phyloP scores from a whole-genome alignment of 1,140 invertebrate species.

The Micrasema longulum region DNA sequence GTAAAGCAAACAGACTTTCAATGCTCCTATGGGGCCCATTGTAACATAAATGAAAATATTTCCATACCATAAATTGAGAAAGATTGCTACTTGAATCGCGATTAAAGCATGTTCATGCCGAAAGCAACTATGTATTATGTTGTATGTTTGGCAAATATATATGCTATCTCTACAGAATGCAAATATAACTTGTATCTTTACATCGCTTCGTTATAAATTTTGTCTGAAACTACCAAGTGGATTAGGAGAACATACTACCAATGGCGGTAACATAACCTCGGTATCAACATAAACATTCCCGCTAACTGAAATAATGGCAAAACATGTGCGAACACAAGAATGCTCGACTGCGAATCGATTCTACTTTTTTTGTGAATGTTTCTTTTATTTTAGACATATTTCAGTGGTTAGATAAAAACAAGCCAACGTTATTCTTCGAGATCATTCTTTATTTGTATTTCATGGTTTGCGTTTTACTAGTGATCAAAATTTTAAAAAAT shows the following conservation, averaged over 20 bases:
- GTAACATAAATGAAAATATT: neutral
- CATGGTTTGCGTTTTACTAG: no score
- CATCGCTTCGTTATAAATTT: conserved; percentile 28
- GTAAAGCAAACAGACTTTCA: conserved; percentile 11
- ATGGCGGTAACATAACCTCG: neutral
- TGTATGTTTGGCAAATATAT: conserved; percentile 5
- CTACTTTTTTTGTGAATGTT: conserved; percentile 1
- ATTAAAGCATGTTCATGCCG: conserved; percentile 21
- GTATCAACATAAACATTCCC: conserved; percentile 27
- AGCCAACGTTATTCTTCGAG: no score
- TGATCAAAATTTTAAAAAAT: no score
- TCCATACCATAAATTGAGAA: no score
- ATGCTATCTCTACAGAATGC: conserved; percentile 24
- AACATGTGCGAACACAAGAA: conserved; percentile 16
- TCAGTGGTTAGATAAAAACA: no score
- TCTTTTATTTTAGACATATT: conserved; percentile 22
- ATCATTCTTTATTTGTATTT: no score
- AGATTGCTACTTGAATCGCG: neutral
- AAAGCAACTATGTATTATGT: conserved; percentile 7
- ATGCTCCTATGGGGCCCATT: neutral
- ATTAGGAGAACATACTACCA: neutral
- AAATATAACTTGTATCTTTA: conserved; percentile 21
- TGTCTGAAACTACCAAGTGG: conserved; percentile 1
- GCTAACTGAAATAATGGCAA: conserved; percentile 19
- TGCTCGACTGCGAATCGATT: conserved; percentile 25